Base-by-base conservation (phyloP, 37 sponge, comb jelly and placozoan genomes). In the Ephydatia muelleri region DNA sequence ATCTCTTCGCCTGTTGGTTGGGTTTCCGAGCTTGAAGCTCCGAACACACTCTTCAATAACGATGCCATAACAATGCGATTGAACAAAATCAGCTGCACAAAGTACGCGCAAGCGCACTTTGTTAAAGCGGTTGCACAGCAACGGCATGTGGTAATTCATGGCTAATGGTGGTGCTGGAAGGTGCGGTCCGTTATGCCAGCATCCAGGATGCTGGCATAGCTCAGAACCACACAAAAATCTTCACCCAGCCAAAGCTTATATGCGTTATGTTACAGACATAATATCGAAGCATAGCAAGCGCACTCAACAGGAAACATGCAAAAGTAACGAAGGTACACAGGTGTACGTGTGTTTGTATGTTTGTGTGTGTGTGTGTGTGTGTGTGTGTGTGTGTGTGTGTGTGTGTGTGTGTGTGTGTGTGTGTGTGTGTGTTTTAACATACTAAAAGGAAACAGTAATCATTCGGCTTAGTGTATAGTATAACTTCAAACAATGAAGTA, bases 1-100 rank as follows among this genome's bases (percentile, higher is more conserved):
- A 83, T 89, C 39, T 89, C 90, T 67, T 79, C 85, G 27, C 90
- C 90, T 49, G 90, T 75, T 48, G 90, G 90, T 68, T 89, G 73
- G 66, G 64, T 75, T 9, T 89, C 90, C 2, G 81, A 26, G 27
- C 30, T 48, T 26, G 31, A 65, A 36, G 38, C 65, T 2, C 87
- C 87, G 31, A 86, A 34, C n/a, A 86, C 65, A 30, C 80, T 77
- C 38, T 75, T 89, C 76, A 89, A 34, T n/a, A 89, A 21, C 8
- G 85, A 70, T 75, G 90, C 85, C 90, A 89, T 89, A 30, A 65
- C 65, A 32, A 65, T 65, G 31, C 38, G 38, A 76, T 75, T 38
- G 68, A 27, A 23, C 16, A 36, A 75, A 75, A 31, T 36, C 75
- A 35, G 37, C 36, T 26, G 36, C 75, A 75, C 75, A n/a, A 38